Percentiles rank a stretch among this genome's conserved stretches.
These are phyloP conservation scores for Sigmodon hispidus DNA, from an alignment of 2,113 vertebrate genomes.

Conservation along the genomic window DNA sequence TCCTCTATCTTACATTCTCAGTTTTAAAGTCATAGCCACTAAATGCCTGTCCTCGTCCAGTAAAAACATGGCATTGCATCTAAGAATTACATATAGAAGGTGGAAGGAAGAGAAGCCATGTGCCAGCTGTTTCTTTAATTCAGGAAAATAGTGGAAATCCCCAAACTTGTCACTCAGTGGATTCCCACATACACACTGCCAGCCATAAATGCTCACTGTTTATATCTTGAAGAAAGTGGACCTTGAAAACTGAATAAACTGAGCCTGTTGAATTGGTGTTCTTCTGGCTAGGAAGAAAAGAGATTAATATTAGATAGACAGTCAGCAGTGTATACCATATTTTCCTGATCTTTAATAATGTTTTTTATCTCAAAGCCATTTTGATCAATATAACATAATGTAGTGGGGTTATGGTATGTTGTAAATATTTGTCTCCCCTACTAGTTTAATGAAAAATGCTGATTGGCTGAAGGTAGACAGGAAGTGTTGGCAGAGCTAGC, in stretches of 20 bases:
- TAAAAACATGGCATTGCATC: neutral
- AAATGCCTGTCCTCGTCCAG: neutral
- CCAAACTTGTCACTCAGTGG: neutral
- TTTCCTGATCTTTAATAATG: neutral
- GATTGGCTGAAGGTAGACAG: too few relatives aligned
- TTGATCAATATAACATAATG: neutral
- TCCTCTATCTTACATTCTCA: neutral
- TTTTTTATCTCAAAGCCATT: constrained; percentile 4
- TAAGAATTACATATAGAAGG: neutral
- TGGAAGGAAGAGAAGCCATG: neutral
- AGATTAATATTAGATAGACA: neutral
- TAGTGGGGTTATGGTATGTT: too few relatives aligned
- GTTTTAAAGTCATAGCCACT: constrained; percentile 8
- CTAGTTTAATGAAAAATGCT: too few relatives aligned
- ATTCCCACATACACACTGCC: neutral
- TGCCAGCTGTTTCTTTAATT: neutral
- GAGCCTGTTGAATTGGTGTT: neutral
- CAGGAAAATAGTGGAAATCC: neutral
- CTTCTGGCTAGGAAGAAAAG: neutral
- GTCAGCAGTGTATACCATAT: neutral
- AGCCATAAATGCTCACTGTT: neutral
- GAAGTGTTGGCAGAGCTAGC: too few relatives aligned
- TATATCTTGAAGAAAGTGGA: neutral
- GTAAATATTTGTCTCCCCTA: too few relatives aligned
- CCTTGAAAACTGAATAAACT: neutral